phyloP scores from a whole-genome alignment of 2,888 invertebrate species.

The Diploptera punctata region DNA sequence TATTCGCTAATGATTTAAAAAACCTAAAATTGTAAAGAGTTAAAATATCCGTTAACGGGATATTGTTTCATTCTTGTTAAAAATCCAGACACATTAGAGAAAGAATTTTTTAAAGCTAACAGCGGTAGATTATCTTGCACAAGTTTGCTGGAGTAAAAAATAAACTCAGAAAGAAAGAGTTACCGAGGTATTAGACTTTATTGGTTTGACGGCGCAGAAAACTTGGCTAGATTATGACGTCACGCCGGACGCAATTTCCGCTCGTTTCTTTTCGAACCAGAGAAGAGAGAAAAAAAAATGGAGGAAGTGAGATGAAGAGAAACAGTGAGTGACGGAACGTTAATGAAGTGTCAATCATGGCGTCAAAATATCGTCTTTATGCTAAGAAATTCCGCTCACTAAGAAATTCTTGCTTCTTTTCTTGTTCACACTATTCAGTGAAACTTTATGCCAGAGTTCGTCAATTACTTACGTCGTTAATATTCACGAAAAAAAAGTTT shows the following conservation, averaged over 20 bases:
- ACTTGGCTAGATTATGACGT: constrained; percentile 37
- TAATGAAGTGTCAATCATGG: constrained; percentile 39
- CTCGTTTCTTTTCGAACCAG: not conserved
- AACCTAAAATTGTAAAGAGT: too few species aligned
- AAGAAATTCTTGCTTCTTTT: constrained; percentile 11
- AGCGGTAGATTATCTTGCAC: too few species aligned
- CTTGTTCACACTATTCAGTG: not conserved
- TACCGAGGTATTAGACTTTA: constrained; percentile 20
- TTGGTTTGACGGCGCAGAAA: constrained; percentile 34
- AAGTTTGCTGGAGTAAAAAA: too few species aligned
- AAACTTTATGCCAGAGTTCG: too few species aligned
- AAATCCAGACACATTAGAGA: too few species aligned
- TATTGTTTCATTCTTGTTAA: too few species aligned
- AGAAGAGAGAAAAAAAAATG: not conserved
- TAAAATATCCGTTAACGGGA: too few species aligned
- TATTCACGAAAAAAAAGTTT: too few species aligned
- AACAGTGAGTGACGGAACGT: constrained; percentile 31
- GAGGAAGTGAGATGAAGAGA: not conserved
- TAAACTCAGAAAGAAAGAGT: not conserved
- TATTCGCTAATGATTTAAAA: too few species aligned
- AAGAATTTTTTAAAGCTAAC: too few species aligned
- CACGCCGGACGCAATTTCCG: constrained; percentile 38
- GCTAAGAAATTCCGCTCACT: not conserved
- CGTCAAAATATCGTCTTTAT: constrained; percentile 14
- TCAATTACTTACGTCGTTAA: not conserved